Evolutionary conservation across 23 tunicate genomes (phyloP), one percentile per base, ranked within the genome.

Genomic region (Aplidium turbinatum): DNA sequence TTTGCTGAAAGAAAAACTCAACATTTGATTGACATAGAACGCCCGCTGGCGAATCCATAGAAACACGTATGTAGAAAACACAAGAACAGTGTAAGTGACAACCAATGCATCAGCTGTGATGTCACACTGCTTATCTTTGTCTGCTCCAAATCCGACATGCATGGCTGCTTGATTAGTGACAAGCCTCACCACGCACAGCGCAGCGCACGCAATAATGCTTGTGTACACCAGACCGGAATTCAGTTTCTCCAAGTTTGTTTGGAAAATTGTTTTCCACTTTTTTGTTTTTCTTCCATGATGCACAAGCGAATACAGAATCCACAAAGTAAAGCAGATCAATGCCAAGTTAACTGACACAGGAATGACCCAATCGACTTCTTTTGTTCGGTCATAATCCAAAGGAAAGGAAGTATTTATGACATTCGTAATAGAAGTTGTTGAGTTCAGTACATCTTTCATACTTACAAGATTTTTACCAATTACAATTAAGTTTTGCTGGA

Each of bases 11-110:
- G 50, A 29, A 25, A 58, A 60, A 57, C 58, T 58, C 74, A 85
- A 47, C 36, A 73, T 63, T 40, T 84, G 60, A 30, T 83, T 75
- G 26, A 47, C 42, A 66, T 85, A 85, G 35, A 85, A 64, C 11
- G 68, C 70, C 23, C 79, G 63, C 51, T 85, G 92, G 7, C 92
- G 84, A 7, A 85, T 25, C 92, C 92, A 85, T 16, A 85, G 69
- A 39, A 85, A 85, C 18, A 85, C n/a, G 42, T 78, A 85, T 1
- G 71, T 68, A 0, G 79, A 45, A 33, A 66, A 70, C 25, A 78
- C 38, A 2, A 72, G 80, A 4, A 78, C n/a, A 11, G 63, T 61
- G 45, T 85, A 85, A 23, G 35, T 35, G 25, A 35, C 67, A 29
- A 69, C 60, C 13, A 57, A 50, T 23, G 80, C 55, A 35, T 85